phyloP scores from a whole-genome alignment of 1,140 invertebrate genomes.

The Telenomus remus region DNA sequence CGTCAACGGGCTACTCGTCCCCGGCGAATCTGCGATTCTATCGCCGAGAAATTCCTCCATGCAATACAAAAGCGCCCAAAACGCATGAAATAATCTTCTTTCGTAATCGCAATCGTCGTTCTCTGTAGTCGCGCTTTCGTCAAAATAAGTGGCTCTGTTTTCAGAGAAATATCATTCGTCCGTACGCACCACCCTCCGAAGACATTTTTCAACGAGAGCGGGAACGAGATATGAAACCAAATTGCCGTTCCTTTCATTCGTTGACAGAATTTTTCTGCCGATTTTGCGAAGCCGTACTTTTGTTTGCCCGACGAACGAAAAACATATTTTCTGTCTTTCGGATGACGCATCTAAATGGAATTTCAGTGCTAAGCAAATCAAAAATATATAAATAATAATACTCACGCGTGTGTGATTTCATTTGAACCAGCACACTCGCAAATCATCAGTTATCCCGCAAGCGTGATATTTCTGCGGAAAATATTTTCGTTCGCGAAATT shows the following conservation, averaged over 20 bases:
- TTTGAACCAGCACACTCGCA: neutral
- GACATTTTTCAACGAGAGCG: conserved; percentile 19
- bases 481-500: neutral
- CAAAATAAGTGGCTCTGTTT: conserved; percentile 61
- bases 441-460: conserved; percentile 10
- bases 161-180: conserved; percentile 14
- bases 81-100: conserved; percentile 69
- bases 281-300: neutral
- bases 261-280: no score
- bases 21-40: conserved; percentile 46
- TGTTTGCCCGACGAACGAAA: neutral
- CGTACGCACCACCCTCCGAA: conserved; percentile 4
- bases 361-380: conserved; percentile 7
- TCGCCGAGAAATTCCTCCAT: conserved; percentile 61
- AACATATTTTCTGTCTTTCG: no score
- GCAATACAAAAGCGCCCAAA: conserved; percentile 61
- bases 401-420: neutral
- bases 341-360: no score
- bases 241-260: conserved; percentile 10
- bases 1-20: conserved; percentile 51
- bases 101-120: conserved; percentile 59
- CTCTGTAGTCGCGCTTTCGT: conserved; percentile 53
- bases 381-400: no score
- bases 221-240: conserved; percentile 10
- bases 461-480: neutral